phyloP scores from a whole-genome alignment of 2,113 vertebrate species.

The Calidris pugnax region DNA sequence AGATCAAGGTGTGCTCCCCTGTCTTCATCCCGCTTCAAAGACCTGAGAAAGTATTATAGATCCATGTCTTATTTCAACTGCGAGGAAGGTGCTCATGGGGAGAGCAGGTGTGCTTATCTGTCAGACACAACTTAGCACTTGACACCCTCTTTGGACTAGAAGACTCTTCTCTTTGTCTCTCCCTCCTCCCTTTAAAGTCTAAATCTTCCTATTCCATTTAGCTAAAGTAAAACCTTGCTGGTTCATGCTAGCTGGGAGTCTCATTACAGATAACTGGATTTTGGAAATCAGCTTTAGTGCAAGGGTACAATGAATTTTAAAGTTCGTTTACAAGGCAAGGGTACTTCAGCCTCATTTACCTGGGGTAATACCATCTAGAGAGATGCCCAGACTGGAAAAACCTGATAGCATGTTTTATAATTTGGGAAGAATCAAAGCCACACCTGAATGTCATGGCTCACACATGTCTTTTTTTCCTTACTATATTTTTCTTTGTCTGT shows the following conservation, averaged over 20 bases:
- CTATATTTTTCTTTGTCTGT: background rate
- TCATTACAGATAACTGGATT: slow-evolving; percentile 4
- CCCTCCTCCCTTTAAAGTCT: background rate
- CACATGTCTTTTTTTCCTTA: background rate
- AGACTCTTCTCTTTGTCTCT: background rate
- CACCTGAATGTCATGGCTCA: background rate
- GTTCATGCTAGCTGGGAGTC: background rate
- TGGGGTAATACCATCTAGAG: background rate
- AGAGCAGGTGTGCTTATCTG: accelerated
- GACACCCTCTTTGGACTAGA: background rate
- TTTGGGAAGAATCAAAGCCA: background rate
- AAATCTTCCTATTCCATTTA: background rate
- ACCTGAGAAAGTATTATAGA: background rate
- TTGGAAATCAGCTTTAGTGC: slow-evolving; percentile 1
- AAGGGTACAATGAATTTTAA: background rate
- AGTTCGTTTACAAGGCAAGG: background rate
- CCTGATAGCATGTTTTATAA: background rate
- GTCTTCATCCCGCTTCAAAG: background rate
- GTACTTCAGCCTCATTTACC: background rate
- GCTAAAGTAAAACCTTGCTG: background rate
- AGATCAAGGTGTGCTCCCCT: background rate
- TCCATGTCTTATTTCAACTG: background rate
- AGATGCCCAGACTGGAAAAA: background rate
- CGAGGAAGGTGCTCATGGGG: background rate
- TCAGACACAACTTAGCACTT: accelerated